phyloP scores from a whole-genome alignment of 2,113 vertebrate genomes.

The Ptychochromis oligacanthus region DNA sequence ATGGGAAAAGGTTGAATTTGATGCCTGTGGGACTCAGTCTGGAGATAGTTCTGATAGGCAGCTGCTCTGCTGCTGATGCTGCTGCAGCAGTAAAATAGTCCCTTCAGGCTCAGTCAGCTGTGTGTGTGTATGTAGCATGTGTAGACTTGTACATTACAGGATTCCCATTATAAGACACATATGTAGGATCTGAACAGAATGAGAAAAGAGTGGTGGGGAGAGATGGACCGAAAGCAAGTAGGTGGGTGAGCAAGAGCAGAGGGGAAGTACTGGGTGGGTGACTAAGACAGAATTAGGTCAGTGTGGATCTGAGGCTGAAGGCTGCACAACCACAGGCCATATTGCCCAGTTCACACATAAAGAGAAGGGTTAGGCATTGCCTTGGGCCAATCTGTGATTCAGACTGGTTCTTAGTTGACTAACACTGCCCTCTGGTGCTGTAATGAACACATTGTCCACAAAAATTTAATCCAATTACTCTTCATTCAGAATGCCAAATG shows the following conservation, averaged over 20 bases:
- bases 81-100: neutral
- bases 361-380: slow-evolving; percentile 33
- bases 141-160: neutral
- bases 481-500: neutral
- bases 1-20: slow-evolving; percentile 32
- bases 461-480: neutral
- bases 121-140: neutral
- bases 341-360: slow-evolving; percentile 52
- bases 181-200: neutral
- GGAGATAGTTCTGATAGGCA: slow-evolving; percentile 37
- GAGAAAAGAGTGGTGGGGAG: slow-evolving; percentile 8
- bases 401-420: neutral
- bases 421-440: slow-evolving; percentile 67
- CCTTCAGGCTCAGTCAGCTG: neutral
- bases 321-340: slow-evolving; percentile 55
- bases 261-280: slow-evolving; percentile 37
- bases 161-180: slow-evolving; percentile 4
- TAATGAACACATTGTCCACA: neutral
- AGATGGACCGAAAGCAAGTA: neutral
- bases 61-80: slow-evolving; percentile 7
- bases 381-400: slow-evolving; percentile 13
- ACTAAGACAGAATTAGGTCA: slow-evolving; percentile 77
- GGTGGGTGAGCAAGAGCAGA: slow-evolving; percentile 23
- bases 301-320: slow-evolving; percentile 50
- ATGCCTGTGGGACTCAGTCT: slow-evolving; percentile 33